Conservation (phyloP, 23 tunicate species). For the Ascidia mentula region DNA sequence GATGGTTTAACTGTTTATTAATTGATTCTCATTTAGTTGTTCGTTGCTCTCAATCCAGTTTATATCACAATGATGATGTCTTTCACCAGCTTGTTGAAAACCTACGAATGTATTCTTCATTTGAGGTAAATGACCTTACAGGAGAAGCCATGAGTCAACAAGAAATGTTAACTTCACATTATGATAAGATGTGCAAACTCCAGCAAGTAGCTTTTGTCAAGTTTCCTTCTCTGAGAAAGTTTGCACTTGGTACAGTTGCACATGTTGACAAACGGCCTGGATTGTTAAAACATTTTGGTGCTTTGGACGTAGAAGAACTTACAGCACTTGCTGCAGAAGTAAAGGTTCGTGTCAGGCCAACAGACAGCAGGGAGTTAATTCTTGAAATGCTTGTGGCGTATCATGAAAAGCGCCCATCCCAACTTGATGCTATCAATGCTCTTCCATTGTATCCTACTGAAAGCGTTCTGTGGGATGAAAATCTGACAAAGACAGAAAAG, state of each 20-base stretch:
- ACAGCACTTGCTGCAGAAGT: constrained; percentile 37
- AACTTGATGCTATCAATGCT: constrained; percentile 90
- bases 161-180: constrained; percentile 86
- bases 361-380: constrained; percentile 62
- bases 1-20: constrained; percentile 83
- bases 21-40: constrained; percentile 77
- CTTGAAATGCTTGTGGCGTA: constrained; percentile 76
- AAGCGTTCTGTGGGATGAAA: constrained; percentile 94
- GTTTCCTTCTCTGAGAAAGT: constrained; percentile 58
- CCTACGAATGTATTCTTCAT: constrained; percentile 63
- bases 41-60: constrained; percentile 68
- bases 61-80: constrained; percentile 86
- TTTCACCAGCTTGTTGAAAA: constrained; percentile 86
- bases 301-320: constrained; percentile 53
- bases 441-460: constrained; percentile 97
- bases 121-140: constrained; percentile 96
- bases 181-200: constrained; percentile 65
- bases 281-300: constrained; percentile 47
- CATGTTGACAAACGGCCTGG: constrained; percentile 64
- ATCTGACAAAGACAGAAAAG: constrained; percentile 86
- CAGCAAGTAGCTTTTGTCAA: constrained; percentile 84
- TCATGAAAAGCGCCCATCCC: constrained; percentile 81
- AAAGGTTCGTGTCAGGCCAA: constrained; percentile 32
- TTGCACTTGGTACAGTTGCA: constrained; percentile 72
- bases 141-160: constrained; percentile 88